A percentile compares a stretch with the other conserved stretches of the same genome.
phyloP scores from a whole-genome alignment of 2,888 invertebrate genomes.

The Plusia festucae region DNA sequence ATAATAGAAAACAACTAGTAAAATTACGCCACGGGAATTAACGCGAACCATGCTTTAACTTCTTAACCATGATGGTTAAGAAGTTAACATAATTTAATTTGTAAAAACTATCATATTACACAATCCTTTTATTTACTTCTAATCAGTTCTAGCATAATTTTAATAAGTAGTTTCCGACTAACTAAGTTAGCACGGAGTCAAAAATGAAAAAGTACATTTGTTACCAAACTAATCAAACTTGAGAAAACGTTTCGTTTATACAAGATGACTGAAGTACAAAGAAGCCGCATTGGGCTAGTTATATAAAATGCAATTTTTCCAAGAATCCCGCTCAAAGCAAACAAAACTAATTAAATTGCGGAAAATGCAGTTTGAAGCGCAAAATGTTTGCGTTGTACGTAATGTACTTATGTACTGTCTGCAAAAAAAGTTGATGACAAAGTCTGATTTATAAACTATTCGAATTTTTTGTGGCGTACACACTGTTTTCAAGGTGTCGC shows the following conservation, averaged over 20 bases:
- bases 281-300: slow-evolving; percentile 4
- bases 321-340: slow-evolving; percentile 16
- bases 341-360: slow-evolving; percentile 44
- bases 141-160: too few species aligned
- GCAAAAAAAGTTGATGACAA: not conserved
- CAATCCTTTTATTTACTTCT: too few species aligned
- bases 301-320: slow-evolving; percentile 28
- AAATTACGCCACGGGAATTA: too few species aligned
- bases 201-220: slow-evolving; percentile 1
- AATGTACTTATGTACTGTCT: not conserved
- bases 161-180: not conserved
- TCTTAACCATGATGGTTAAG: too few species aligned
- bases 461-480: too few species aligned
- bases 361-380: slow-evolving; percentile 41
- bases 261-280: slow-evolving; percentile 7
- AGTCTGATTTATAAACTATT: not conserved
- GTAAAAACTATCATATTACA: too few species aligned
- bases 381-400: slow-evolving; percentile 19
- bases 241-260: slow-evolving; percentile 17
- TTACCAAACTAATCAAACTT: slow-evolving; percentile 13
- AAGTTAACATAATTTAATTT: too few species aligned
- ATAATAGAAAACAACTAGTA: too few species aligned
- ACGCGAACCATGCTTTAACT: too few species aligned
- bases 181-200: not conserved
- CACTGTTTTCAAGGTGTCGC: too few species aligned